Percentiles rank a stretch among this genome's conserved stretches.
These are phyloP conservation scores for Halesus radiatus DNA, from an alignment of 1,140 invertebrate species.

Conservation along the genomic window DNA sequence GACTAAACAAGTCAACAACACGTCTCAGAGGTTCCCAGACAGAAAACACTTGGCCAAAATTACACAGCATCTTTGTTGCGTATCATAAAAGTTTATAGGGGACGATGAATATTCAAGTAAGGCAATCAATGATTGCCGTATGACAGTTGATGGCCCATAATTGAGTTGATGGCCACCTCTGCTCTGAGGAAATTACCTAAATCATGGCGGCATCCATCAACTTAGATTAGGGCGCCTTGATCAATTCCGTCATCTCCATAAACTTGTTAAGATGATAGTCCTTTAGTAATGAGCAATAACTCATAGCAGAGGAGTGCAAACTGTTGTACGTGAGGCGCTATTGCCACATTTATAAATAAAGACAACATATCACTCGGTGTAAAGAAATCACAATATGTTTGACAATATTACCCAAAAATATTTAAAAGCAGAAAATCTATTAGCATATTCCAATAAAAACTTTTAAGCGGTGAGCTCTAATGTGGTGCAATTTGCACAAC, in stretches of 20 bases:
- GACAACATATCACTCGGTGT: too few species aligned
- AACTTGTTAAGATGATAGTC: background rate
- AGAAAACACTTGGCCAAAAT: too few species aligned
- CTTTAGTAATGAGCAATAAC: conserved; percentile 4
- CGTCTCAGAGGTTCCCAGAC: too few species aligned
- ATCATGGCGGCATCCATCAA: conserved; percentile 6
- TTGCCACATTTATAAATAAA: too few species aligned
- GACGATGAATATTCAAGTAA: too few species aligned
- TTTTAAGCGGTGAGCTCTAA: background rate
- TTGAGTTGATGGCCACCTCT: background rate
- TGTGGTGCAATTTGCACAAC: background rate
- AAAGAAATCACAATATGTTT: too few species aligned
- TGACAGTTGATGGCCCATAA: background rate
- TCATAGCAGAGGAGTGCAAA: background rate
- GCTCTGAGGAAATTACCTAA: background rate
- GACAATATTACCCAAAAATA: too few species aligned
- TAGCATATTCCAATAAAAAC: background rate
- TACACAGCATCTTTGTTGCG: too few species aligned
- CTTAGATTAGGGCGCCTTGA: conserved; percentile 5
- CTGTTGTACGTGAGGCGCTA: background rate
- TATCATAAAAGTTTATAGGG: too few species aligned
- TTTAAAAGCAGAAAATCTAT: background rate
- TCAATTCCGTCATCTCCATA: conserved; percentile 1
- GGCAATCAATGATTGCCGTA: too few species aligned
- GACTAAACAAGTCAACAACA: too few species aligned